Evolutionary conservation across 2,797 vertebrate genomes (phyloP).

Genomic region (Otolemur crassicaudatus): DNA sequence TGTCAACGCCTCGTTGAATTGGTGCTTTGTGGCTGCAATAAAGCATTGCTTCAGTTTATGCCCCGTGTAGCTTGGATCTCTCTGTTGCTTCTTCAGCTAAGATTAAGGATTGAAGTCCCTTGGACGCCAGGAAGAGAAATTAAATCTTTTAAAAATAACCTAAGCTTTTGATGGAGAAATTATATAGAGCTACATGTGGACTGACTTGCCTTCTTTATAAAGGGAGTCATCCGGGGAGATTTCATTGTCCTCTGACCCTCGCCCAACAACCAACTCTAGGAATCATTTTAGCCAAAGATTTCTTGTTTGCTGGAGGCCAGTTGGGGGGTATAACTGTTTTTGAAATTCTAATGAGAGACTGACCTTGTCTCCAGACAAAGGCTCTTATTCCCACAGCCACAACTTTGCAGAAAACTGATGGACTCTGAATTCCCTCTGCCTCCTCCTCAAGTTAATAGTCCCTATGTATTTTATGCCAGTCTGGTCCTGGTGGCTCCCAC

Average conservation of each 20-base stretch:
- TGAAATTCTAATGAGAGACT: neutral
- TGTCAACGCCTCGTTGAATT: slow-evolving; percentile 83
- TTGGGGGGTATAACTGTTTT: neutral
- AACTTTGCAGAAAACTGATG: neutral
- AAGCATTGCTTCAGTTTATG: slow-evolving; percentile 83
- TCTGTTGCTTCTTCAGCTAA: slow-evolving; percentile 59
- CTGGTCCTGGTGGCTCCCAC: no score
- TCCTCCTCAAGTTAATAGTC: neutral
- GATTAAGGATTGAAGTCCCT: slow-evolving; percentile 47
- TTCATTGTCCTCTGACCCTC: neutral
- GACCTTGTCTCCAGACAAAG: neutral
- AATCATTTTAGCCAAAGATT: neutral
- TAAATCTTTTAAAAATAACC: neutral
- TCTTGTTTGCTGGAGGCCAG: neutral
- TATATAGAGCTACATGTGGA: neutral
- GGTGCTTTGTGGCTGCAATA: slow-evolving; percentile 86
- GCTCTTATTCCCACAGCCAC: neutral
- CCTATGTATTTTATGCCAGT: neutral
- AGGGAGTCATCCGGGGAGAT: neutral
- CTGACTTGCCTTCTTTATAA: slow-evolving; percentile 23
- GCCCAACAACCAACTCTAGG: neutral
- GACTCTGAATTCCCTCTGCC: neutral
- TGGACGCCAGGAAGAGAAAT: slow-evolving; percentile 20
- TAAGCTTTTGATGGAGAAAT: neutral
- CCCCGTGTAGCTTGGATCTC: slow-evolving; percentile 42